Base-by-base conservation (phyloP, 2,888 invertebrate species). In the Epinotia bilunana region DNA sequence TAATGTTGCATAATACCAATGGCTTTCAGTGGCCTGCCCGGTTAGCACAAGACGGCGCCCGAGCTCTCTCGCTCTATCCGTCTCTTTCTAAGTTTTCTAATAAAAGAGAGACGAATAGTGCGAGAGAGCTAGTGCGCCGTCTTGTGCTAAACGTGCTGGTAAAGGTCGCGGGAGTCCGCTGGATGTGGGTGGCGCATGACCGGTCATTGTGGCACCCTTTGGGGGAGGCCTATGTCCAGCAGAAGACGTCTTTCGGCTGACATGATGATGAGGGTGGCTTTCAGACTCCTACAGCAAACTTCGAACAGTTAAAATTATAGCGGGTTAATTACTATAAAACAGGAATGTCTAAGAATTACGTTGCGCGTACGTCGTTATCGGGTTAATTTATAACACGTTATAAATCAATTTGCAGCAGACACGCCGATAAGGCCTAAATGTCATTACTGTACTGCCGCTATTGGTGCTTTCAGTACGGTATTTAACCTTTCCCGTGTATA, bases 361-460 rank as follows among this genome's bases (percentile, higher is more conserved):
- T 62, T 49, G 57, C 55, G 46, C 64, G 58, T 64, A 43, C 49
- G 63, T 49, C 18, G 62, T 72, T 75, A 75, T 75, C 75, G 58
- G 16, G 46, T 20, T 83, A 80, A 85, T 86, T 86, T 83, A 86
- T 83, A 78, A 77, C 75, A 72, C 82, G 83, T 84, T 85, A 86
- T 87, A 86, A 87, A 87, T 86, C 85, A 85, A 85, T 86, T 83
- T 83, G 77, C 74, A 77, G 78, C 79, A 73, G 77, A 74, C 78
- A 76, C 76, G 73, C 70, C 76, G 85, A 83, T 79, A 78, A 80
- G 77, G 73, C 72, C 75, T 78, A 78, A 84, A 84, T 84, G 75
- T 72, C 75, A 75, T 61, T 62, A 67, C 71, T 72, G 72, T 67
- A 67, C 71, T 72, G 65, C 33, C 60, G 65, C 71, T 70, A 18